Evolutionary conservation across 2,888 invertebrate genomes (phyloP).

Genomic region (Smittia aterrima): DNA sequence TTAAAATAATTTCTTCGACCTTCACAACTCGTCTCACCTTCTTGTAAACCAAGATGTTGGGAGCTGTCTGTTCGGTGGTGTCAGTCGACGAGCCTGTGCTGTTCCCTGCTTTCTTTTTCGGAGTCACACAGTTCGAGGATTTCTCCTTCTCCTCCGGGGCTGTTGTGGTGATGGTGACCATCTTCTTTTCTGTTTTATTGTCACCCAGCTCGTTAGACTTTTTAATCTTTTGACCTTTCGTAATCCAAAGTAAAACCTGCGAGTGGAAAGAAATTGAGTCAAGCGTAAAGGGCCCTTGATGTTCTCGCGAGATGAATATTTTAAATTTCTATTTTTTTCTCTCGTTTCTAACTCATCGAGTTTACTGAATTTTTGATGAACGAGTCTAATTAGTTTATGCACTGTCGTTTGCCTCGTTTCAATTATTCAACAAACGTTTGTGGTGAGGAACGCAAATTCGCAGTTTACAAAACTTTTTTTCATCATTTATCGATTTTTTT

Average conservation of each 20-base stretch:
- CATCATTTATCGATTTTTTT: constrained; percentile 38
- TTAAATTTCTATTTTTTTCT: neutral
- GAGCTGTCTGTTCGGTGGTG: constrained; percentile 67
- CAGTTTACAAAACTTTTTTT: neutral
- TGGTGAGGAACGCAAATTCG: neutral
- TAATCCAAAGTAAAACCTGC: constrained; percentile 3
- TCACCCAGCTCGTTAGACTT: constrained; percentile 39
- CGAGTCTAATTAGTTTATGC: neutral
- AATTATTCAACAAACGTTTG: neutral
- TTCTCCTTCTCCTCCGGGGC: constrained; percentile 33
- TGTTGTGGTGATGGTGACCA: constrained; percentile 31
- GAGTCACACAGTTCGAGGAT: constrained; percentile 27
- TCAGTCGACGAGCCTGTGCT: constrained; percentile 43
- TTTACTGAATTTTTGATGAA: constrained; percentile 3
- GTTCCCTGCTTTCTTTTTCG: constrained; percentile 43
- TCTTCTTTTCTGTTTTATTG: constrained; percentile 38
- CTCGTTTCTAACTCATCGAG: neutral
- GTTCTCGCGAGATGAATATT: neutral
- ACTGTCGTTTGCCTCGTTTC: neutral
- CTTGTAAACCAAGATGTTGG: constrained; percentile 84
- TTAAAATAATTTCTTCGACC: too few species aligned
- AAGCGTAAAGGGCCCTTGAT: neutral
- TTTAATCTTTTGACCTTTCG: neutral
- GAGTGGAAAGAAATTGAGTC: neutral
- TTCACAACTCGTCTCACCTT: constrained; percentile 60